Percentiles rank a stretch among this genome's conserved stretches.
Evolutionary conservation across 2,113 vertebrate genomes (phyloP).

Genomic region (Tachysurus fulvidraco): DNA sequence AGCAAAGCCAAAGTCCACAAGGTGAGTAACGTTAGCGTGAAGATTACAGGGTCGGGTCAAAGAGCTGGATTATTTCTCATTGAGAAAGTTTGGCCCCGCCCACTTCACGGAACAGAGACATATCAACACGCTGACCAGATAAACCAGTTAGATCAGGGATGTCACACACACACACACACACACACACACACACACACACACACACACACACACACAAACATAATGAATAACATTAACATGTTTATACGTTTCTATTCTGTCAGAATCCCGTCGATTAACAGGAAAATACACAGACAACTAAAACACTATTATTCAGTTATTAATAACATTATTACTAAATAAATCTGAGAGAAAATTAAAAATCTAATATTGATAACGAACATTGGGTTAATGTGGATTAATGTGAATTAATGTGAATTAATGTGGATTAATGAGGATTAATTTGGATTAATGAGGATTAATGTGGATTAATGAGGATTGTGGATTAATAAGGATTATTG

Average conservation of each 20-base stretch:
- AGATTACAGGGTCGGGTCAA: not conserved
- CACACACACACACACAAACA: not conserved
- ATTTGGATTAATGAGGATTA: no score
- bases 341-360: not conserved
- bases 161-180: not conserved
- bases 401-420: no score
- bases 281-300: not conserved
- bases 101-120: not conserved
- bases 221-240: not conserved
- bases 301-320: no score
- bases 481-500: no score
- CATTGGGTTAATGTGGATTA: not conserved
- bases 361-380: not conserved
- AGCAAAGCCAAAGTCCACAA: not conserved
- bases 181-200: no score
- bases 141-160: not conserved
- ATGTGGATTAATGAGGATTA: no score
- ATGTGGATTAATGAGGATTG: no score
- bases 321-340: not conserved
- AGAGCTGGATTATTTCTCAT: not conserved
- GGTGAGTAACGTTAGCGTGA: not conserved
- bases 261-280: no score
- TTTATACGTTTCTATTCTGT: no score
- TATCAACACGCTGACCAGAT: not conserved
- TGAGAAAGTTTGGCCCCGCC: not conserved